Base-by-base conservation (phyloP, 1,140 invertebrate genomes). In the Drosophila albomicans region DNA sequence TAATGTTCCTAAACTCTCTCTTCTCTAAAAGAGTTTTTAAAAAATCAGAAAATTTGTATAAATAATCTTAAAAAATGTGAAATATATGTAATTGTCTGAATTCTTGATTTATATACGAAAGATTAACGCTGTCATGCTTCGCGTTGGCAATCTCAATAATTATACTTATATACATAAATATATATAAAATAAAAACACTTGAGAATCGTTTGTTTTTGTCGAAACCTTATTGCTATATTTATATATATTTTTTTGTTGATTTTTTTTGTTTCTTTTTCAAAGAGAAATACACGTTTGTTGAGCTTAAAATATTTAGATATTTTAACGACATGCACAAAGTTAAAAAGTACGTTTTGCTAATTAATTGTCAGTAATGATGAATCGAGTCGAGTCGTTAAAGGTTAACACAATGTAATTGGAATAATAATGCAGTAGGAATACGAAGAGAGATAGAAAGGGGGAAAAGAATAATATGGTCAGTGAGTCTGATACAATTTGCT, bases 231-330 rank as follows among this genome's bases (percentile, higher is more conserved):
- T 78, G 45, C 78, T 80, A 80, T 80, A 88, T 79, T 81, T 78
- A 70, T 80, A 88, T 84, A 72, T 77, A 80, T 78, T 78, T 72
- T 84, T 88, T 88, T 78, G 64, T 68, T 79, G 32, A 45, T 69
- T 87, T 80, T 64, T 62, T 75, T 70, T 72, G 64, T 86, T 88
- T 88, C 85, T 88, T 88, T 88, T 88, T 88, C 16, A 88, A 88
- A 88, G 85, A 88, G 85, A 88, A 87, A 88, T 88, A 88, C 85
- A 88, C 81, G 79, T 66, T 84, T 38, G 35, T 88, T 82, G 78
- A 84, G 85, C 85, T 89, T 89, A 89, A 70, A 89, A 78, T 89
- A 89, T 75, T 89, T 71, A 89, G 88, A 89, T 81, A 89, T 85
- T 85, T 88, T 88, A 88, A 88, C 85, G 81, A 89, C 85, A 88